Evolutionary conservation across 2,113 vertebrate species (phyloP).

Genomic region (Fulica atra): DNA sequence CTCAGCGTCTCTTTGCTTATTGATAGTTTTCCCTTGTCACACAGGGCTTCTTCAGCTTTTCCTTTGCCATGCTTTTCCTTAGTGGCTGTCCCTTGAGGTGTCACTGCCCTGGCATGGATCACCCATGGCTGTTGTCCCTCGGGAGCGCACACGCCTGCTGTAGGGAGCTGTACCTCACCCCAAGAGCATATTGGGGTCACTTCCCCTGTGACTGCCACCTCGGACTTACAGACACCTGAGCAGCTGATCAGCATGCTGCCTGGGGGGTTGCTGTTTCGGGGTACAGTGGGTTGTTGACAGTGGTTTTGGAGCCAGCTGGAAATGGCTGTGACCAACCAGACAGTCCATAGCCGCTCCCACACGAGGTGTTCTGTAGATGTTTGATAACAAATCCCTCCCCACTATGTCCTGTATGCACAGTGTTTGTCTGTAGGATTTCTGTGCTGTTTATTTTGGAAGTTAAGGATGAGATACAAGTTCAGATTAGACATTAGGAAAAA

Average conservation of each 20-base stretch:
- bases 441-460: not conserved
- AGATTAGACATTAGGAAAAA: no score
- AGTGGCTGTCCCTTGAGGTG: accelerated
- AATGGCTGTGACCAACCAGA: not conserved
- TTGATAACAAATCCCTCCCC: not conserved
- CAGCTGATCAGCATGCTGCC: not conserved
- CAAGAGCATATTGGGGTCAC: accelerated
- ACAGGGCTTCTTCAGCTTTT: not conserved
- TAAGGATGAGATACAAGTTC: not conserved
- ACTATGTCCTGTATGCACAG: no score
- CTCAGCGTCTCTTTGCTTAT: not conserved
- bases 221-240: accelerated
- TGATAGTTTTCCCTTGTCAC: not conserved
- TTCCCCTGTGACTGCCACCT: not conserved
- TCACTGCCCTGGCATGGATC: accelerated
- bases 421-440: not conserved
- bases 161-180: not conserved
- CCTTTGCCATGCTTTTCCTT: not conserved
- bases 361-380: not conserved
- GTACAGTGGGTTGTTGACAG: not conserved
- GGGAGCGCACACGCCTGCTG: accelerated
- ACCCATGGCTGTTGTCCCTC: not conserved
- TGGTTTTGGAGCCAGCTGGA: not conserved
- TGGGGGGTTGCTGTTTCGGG: not conserved
- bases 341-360: not conserved